Conservation (phyloP, 2,797 vertebrate genomes). For the Bradypus variegatus region DNA sequence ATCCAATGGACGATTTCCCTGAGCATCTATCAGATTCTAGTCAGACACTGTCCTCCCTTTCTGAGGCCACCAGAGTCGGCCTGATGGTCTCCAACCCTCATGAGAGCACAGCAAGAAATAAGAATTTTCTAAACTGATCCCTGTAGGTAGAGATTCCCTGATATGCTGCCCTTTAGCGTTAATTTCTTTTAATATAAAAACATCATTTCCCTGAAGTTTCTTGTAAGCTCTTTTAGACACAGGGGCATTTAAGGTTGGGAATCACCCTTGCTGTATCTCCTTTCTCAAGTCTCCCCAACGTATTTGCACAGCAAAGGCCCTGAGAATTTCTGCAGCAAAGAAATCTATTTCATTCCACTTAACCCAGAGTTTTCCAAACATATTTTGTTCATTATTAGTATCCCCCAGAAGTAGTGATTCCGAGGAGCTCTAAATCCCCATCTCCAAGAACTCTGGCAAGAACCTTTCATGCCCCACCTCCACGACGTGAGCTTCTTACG, state of each 20-base stretch:
- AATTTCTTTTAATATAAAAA: background rate
- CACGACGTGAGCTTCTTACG: accelerated
- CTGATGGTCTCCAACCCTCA: background rate
- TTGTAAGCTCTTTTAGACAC: background rate
- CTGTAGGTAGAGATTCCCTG: background rate
- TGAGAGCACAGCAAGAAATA: background rate
- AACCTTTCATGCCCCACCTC: no score
- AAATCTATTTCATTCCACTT: background rate
- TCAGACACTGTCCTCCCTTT: background rate
- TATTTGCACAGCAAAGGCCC: background rate
- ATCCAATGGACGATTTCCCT: background rate
- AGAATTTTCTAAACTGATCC: background rate
- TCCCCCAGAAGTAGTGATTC: background rate
- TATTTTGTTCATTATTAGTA: accelerated
- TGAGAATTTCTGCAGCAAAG: background rate
- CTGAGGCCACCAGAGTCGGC: background rate
- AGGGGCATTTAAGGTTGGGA: background rate
- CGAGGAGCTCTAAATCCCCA: accelerated
- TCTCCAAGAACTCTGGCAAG: background rate
- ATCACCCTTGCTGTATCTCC: background rate
- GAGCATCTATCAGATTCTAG: background rate
- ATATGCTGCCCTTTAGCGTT: background rate
- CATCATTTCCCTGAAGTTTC: background rate
- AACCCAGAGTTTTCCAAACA: background rate
- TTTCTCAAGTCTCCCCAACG: background rate